Base-by-base conservation (phyloP, 1,140 invertebrate species). In the Mycetomoellerius zeteki region DNA sequence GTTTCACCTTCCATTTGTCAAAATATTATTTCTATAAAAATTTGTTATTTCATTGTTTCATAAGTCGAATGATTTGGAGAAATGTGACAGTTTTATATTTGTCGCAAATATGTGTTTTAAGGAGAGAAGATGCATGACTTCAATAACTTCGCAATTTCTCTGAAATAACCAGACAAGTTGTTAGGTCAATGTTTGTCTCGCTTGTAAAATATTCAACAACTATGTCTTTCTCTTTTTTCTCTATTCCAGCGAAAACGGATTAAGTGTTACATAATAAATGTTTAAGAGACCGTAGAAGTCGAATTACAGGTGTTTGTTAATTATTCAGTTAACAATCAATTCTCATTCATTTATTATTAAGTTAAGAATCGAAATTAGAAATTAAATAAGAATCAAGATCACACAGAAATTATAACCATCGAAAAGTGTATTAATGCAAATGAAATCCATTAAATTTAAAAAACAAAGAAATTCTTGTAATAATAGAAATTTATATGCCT, bases 261-360 rank as follows among this genome's bases (percentile, higher is more conserved):
- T 75, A 84, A 72, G 2, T 78, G 24, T 64, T 78, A 65, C 73
- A 85, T 78, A 78, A 85, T 76, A 64, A 65, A 78, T 85, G 73
- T 47, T 85, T 19, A 12, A 47, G 19, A 76, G 65, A 6, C 24
- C 21, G 30, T 3, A 24, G 30, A 84, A 84, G 21, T 77, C 27
- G 43, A 64, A 50, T 62, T 14, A 58, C 47, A 10, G 14, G 8
- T 85, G 14, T 52, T 16, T 54, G 12, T 78, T 78, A 78, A 65
- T 2, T 37, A 64, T 77, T 85, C 30, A 78, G 8, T 4, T 33
- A 58, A 5, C 16, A 54, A 77, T 77, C 47, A 85, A 78, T 65
- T 14, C 1, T 62, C 7, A 0, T 43, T 16, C 2, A 64, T 64
- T 14, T 62, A 73, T 60, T 73, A 50, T 50, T 5, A 24, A 27